These are phyloP conservation scores for Brachylomia viminalis DNA, from an alignment of 2,888 invertebrate species.

Conservation along the genomic window DNA sequence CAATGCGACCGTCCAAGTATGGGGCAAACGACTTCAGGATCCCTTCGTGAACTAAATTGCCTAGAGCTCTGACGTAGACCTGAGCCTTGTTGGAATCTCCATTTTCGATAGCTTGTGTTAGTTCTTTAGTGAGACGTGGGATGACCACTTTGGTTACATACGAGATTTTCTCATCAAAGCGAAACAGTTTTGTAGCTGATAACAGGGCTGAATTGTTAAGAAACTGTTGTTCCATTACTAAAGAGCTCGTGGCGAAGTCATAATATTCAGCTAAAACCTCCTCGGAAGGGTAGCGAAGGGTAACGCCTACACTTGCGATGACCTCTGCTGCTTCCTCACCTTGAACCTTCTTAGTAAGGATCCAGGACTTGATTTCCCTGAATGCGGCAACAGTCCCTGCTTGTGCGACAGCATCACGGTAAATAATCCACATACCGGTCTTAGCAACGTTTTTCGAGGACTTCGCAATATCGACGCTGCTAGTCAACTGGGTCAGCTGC, in stretches of 20 bases:
- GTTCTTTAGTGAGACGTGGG: constrained; percentile 89
- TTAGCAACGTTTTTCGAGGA: constrained; percentile 81
- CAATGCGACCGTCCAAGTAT: constrained; percentile 91
- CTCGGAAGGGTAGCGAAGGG: constrained; percentile 91
- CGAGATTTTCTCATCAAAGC: constrained; percentile 90
- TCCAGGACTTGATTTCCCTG: constrained; percentile 90
- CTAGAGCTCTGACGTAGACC: constrained; percentile 91
- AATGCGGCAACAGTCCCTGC: constrained; percentile 93
- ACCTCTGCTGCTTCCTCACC: constrained; percentile 91
- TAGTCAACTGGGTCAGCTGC: constrained; percentile 90
- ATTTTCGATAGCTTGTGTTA: constrained; percentile 89
- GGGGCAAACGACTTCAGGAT: constrained; percentile 91
- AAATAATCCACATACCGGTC: constrained; percentile 90
- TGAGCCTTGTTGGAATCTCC: constrained; percentile 90
- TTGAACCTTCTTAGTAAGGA: constrained; percentile 87
- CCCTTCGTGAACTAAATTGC: constrained; percentile 91
- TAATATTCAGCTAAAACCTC: constrained; percentile 91
- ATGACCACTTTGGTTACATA: constrained; percentile 90
- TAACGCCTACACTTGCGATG: constrained; percentile 87
- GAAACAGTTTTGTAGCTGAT: constrained; percentile 90
- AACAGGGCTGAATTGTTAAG: constrained; percentile 91
- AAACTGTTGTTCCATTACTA: constrained; percentile 85
- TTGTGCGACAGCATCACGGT: constrained; percentile 92
- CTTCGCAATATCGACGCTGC: constrained; percentile 85
- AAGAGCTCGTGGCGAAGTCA: constrained; percentile 88